A percentile compares a stretch with the other conserved stretches of the same genome.
Conservation (phyloP, 2,113 vertebrate genomes). For the Chroicocephalus ridibundus region DNA sequence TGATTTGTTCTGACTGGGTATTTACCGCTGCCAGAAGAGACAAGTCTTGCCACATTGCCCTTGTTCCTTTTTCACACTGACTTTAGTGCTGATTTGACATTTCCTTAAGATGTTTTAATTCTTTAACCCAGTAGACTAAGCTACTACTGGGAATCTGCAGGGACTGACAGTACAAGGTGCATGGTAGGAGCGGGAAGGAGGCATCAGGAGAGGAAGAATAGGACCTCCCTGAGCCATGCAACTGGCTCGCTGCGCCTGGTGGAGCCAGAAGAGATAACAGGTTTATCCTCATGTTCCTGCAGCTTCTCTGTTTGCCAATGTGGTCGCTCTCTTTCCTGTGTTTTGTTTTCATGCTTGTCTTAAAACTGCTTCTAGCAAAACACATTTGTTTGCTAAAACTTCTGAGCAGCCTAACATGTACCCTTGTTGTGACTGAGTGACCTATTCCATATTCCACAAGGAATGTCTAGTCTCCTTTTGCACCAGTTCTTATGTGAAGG, state of each 20-base stretch:
- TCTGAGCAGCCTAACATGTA: not conserved
- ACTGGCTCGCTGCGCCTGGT: rapidly evolving
- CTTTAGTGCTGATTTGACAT: not conserved
- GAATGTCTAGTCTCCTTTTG: not conserved
- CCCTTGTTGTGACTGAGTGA: not conserved
- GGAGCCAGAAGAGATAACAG: not conserved
- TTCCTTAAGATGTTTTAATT: not conserved
- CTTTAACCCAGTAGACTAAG: not conserved
- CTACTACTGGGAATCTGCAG: not conserved
- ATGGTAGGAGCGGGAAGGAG: not conserved
- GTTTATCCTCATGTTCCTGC: not conserved
- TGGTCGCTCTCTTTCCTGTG: not conserved
- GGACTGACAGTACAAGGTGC: not conserved
- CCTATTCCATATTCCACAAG: not conserved
- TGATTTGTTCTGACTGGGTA: not conserved
- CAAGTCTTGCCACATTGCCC: rapidly evolving
- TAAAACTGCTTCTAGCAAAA: not conserved
- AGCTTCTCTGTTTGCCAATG: rapidly evolving
- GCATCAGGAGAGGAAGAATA: not conserved
- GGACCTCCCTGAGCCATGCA: not conserved
- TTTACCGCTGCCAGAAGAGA: rapidly evolving
- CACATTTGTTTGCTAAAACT: not conserved
- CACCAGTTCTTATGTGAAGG: not conserved
- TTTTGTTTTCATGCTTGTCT: not conserved
- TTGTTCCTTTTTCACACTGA: not conserved